phyloP scores from a whole-genome alignment of 1,140 invertebrate species.

The Camponotus floridanus region DNA sequence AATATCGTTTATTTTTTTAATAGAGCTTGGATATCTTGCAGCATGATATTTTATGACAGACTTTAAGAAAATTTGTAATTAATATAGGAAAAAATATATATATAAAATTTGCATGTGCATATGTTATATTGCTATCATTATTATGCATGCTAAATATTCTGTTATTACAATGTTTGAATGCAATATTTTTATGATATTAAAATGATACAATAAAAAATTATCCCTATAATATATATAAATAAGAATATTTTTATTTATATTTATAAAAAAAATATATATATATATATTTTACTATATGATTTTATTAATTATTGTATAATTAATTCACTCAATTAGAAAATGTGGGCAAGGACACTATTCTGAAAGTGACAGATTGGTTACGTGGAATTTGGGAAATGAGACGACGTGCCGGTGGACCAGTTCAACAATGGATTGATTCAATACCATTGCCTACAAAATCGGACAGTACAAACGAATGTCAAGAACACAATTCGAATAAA shows the following conservation, averaged over 20 bases:
- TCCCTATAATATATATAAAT: too few species aligned
- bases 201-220: background rate
- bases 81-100: background rate
- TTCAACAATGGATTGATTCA: constrained; percentile 86
- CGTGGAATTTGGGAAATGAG: constrained; percentile 84
- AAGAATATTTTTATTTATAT: background rate
- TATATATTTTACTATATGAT: too few species aligned
- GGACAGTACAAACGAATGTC: constrained; percentile 38
- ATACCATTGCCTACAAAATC: constrained; percentile 80
- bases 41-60: too few species aligned
- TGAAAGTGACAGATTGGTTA: constrained; percentile 83
- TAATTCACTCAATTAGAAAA: constrained; percentile 75
- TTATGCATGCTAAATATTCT: constrained; percentile 7
- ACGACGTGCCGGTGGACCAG: constrained; percentile 78
- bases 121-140: background rate
- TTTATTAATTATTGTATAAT: background rate
- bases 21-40: too few species aligned
- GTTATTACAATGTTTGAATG: background rate
- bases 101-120: background rate
- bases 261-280: too few species aligned
- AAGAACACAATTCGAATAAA: background rate
- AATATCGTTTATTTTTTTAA: too few species aligned
- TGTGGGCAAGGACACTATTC: constrained; percentile 81
- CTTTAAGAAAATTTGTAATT: background rate
- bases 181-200: background rate